Base-by-base conservation (phyloP, 2,797 vertebrate genomes). In the Enteromius unitaeniatus region DNA sequence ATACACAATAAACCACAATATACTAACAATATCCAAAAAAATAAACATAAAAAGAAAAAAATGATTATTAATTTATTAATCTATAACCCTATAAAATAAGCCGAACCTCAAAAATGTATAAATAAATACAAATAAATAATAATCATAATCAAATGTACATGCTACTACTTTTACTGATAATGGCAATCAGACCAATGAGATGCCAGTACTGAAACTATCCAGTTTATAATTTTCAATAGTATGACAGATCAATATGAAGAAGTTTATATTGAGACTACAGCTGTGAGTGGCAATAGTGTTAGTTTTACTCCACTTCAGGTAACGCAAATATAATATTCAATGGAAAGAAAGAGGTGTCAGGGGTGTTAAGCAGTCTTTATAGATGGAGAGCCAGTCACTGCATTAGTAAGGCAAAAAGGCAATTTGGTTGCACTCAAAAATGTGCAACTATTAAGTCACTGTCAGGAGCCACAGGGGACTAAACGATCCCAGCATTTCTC, bases 351-450 rank as follows among this genome's bases (percentile, higher is more conserved):
- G n/a, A 76, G 60, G 72, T 83, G 81, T 76, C 72, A 83, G 62
- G 73, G 81, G 73, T 74, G 55, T 75, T 76, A 73, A 82, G 55
- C 70, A 51, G 79, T 81, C 80, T 74, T 74, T 82, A 51, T 64
- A 74, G 69, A 74, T 82, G 69, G 58, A 74, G 42, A 74, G 14
- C 13, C 81, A 83, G 47, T 53, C 78, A 83, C 78, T 87, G 77
- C 68, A 87, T 81, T 83, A 86, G 78, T 62, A 79, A 83, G 83
- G 84, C 91, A 89, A 91, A 90, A 91, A 91, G 91, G 92, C 91
- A 92, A 92, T 95, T 95, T 94, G 93, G 94, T 93, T 91, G 94
- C 91, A 92, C 93, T 93, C 92, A 94, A 93, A 94, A 95, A 93
- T 89, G 94, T 93, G 93, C 91, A 91, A 93, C 92, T 90, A 90